Conservation (phyloP, 1,140 invertebrate species). For the Trichonephila clavata region DNA sequence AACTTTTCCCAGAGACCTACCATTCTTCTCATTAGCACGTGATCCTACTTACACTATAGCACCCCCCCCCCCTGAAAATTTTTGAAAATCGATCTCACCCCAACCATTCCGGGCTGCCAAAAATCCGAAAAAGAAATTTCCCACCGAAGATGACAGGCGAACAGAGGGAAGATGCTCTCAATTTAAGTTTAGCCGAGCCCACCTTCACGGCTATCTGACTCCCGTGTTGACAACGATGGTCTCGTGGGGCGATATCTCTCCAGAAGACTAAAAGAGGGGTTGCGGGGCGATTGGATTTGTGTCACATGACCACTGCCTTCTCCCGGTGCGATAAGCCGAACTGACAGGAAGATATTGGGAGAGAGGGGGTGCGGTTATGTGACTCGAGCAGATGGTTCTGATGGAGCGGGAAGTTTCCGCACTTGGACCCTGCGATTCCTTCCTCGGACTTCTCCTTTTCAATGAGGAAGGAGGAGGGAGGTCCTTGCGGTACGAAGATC, state of each 20-base stretch:
- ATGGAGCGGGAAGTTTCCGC: conserved; percentile 60
- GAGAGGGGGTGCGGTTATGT: conserved; percentile 44
- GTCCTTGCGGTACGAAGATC: conserved; percentile 57
- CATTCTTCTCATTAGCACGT: too few relatives aligned
- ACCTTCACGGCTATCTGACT: conserved; percentile 63
- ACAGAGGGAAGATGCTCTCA: conserved; percentile 33
- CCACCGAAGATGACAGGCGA: conserved; percentile 3
- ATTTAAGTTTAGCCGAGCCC: conserved; percentile 41
- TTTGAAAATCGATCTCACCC: not conserved
- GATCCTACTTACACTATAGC: too few relatives aligned
- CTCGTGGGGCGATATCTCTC: conserved; percentile 26
- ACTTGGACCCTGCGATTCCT: conserved; percentile 40
- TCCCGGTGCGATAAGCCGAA: conserved; percentile 70
- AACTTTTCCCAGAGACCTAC: too few relatives aligned
- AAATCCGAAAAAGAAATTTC: too few relatives aligned
- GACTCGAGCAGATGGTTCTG: conserved; percentile 70
- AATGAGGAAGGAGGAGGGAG: not conserved
- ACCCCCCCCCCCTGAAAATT: not conserved
- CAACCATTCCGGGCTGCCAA: too few relatives aligned
- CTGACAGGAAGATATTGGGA: conserved; percentile 64
- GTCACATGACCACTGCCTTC: conserved; percentile 67
- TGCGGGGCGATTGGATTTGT: conserved; percentile 65
- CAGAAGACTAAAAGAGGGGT: not conserved
- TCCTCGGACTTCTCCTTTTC: conserved; percentile 10
- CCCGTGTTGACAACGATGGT: conserved; percentile 59